Percentiles rank a stretch among this genome's conserved stretches.
These are phyloP conservation scores for Hydrozoanthus gracilis DNA, from an alignment of 92 coral and sea anemone species.

Conservation along the genomic window DNA sequence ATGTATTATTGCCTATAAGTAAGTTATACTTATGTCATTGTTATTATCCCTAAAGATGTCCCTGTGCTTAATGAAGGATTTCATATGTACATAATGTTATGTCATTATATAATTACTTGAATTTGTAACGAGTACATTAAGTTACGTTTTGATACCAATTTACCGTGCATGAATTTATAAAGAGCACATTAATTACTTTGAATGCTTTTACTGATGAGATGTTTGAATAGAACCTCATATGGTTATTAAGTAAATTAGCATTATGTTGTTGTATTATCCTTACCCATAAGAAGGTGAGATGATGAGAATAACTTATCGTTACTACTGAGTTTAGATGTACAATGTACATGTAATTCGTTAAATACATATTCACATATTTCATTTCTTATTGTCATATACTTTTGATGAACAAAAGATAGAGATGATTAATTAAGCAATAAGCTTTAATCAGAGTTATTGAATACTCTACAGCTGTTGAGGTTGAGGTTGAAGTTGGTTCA, in stretches of 20 bases:
- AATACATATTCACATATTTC: constrained; percentile 17
- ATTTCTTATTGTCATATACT: constrained; percentile 20
- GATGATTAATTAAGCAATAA: constrained; percentile 11
- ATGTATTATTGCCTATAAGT: constrained; percentile 23
- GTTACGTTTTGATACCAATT: neutral
- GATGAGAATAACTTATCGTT: constrained; percentile 8
- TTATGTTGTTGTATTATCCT: constrained; percentile 10
- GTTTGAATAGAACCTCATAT: neutral
- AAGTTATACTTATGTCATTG: neutral
- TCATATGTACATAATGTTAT: constrained; percentile 16
- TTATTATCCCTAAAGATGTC: constrained; percentile 16
- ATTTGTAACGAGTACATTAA: constrained; percentile 10
- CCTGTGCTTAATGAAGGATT: constrained; percentile 10
- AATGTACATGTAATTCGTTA: constrained; percentile 14
- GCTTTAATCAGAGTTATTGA: neutral
- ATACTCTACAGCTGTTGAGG: neutral
- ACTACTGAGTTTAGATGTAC: constrained; percentile 10
- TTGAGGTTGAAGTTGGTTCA: constrained; percentile 19
- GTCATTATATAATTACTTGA: constrained; percentile 11
- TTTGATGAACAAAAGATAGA: constrained; percentile 12
- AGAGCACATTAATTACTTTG: constrained; percentile 3
- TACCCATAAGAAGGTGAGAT: constrained; percentile 22
- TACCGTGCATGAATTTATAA: constrained; percentile 20
- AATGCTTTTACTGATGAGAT: constrained; percentile 24
- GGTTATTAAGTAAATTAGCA: constrained; percentile 6